phyloP scores from a whole-genome alignment of 2,888 invertebrate genomes.

The Blastobasis lacticolella region DNA sequence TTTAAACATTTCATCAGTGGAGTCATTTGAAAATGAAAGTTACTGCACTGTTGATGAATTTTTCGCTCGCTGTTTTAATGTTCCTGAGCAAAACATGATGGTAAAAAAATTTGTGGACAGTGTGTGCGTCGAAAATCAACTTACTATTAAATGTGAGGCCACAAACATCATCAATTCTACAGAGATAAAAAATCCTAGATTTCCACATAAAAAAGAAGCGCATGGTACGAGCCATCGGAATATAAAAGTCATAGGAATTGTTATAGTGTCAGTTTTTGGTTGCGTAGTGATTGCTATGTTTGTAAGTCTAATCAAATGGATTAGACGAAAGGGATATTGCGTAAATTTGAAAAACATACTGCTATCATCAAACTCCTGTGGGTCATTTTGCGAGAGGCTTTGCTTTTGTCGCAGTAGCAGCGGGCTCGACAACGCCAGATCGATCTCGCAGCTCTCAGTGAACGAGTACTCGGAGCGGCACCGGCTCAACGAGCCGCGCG shows the following conservation, averaged over 20 bases:
- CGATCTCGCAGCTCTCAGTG: conserved; percentile 75
- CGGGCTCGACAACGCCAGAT: conserved; percentile 73
- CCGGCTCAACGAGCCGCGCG: conserved; percentile 72
- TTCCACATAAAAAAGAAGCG: conserved; percentile 48
- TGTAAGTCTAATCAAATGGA: conserved; percentile 72
- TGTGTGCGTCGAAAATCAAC: conserved; percentile 65
- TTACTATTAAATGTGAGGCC: conserved; percentile 74
- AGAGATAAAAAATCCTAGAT: conserved; percentile 61
- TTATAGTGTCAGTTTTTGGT: conserved; percentile 68
- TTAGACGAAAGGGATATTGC: conserved; percentile 73
- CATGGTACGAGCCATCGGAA: conserved; percentile 38
- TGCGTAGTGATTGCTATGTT: conserved; percentile 69
- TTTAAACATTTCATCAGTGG: conserved; percentile 47
- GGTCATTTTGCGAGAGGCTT: conserved; percentile 47
- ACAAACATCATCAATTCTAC: conserved; percentile 20
- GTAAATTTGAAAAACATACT: conserved; percentile 50
- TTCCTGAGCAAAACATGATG: conserved; percentile 76
- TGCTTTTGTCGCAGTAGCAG: conserved; percentile 55
- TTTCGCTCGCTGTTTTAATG: conserved; percentile 77
- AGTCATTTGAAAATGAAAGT: conserved; percentile 66
- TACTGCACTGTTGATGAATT: conserved; percentile 76
- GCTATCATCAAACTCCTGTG: conserved; percentile 51
- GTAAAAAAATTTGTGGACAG: conserved; percentile 76
- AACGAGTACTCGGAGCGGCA: conserved; percentile 78
- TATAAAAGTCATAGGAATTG: conserved; percentile 60